phyloP scores from a whole-genome alignment of 2,113 vertebrate species.

The Oenanthe melanoleuca region DNA sequence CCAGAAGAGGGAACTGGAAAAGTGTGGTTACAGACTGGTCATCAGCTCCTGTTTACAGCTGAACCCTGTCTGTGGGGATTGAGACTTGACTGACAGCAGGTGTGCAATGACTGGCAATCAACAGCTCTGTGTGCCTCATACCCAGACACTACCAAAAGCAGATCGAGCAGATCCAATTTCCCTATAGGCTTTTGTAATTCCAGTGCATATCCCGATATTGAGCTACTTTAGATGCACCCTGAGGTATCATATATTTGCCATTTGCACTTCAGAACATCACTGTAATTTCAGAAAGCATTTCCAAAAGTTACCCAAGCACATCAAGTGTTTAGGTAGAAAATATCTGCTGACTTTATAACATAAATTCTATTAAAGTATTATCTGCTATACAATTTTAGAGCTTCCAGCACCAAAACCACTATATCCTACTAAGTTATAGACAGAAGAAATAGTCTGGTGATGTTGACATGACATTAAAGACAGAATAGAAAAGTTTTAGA shows the following conservation, averaged over 20 bases:
- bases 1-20: neutral
- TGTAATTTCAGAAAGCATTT: neutral
- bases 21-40: neutral
- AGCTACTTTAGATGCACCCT: neutral
- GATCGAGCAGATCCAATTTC: fast-evolving
- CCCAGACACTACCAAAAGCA: neutral
- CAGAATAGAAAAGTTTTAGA: neutral
- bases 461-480: neutral
- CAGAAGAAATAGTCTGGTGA: neutral
- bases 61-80: neutral
- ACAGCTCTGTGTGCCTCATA: neutral
- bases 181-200: neutral
- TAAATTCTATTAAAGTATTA: neutral
- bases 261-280: neutral
- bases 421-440: neutral
- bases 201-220: neutral
- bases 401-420: neutral
- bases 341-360: neutral
- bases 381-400: neutral
- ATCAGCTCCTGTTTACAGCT: neutral
- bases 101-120: neutral
- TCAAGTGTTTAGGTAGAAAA: neutral
- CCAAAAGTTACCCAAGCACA: neutral
- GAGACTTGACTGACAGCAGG: neutral
- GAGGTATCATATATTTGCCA: neutral